Evolutionary conservation across 2,888 invertebrate genomes (phyloP).

Genomic region (Hymenopus coronatus): DNA sequence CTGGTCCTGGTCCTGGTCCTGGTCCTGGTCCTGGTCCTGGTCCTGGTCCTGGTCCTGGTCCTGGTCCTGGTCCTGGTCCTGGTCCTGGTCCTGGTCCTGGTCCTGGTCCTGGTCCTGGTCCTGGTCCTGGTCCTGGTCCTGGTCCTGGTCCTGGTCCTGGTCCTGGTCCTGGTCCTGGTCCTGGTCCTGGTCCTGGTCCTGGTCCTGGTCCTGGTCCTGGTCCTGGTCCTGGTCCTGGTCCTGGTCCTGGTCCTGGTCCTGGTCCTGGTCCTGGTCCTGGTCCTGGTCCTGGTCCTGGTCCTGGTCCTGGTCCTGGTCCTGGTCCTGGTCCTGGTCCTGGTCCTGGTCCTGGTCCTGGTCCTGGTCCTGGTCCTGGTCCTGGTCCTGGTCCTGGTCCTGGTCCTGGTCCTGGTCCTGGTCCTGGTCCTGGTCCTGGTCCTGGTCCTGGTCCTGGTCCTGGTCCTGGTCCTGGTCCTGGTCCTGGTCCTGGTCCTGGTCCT

Average conservation of each 20-base stretch:
- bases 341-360: constrained; percentile 7
- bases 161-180: constrained; percentile 7
- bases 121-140: constrained; percentile 8
- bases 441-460: constrained; percentile 8
- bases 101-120: constrained; percentile 8
- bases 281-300: constrained; percentile 8
- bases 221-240: constrained; percentile 8
- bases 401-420: constrained; percentile 8
- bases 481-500: constrained; percentile 8
- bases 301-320: constrained; percentile 8
- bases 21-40: constrained; percentile 8
- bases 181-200: constrained; percentile 8
- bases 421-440: constrained; percentile 8
- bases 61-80: constrained; percentile 8
- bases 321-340: constrained; percentile 7
- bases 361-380: constrained; percentile 8
- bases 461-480: constrained; percentile 8
- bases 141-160: constrained; percentile 7
- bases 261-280: constrained; percentile 8
- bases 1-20: constrained; percentile 8
- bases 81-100: constrained; percentile 8
- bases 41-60: constrained; percentile 8
- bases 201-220: constrained; percentile 8
- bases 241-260: constrained; percentile 8
- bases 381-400: constrained; percentile 8